These are phyloP conservation scores for Chouioia cunea DNA, from an alignment of 2,888 invertebrate genomes.

Conservation along the genomic window DNA sequence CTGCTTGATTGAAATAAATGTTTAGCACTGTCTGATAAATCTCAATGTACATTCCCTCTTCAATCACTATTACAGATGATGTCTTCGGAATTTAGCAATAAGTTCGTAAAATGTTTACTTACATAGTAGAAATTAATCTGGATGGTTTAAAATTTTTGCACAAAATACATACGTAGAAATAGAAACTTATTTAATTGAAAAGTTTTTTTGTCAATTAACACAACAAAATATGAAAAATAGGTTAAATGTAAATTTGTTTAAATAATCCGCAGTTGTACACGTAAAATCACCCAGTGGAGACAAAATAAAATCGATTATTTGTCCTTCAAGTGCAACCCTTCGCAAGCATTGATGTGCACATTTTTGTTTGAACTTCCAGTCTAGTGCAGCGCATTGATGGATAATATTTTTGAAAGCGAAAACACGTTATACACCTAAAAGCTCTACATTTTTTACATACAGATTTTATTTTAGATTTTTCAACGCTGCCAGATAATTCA, in stretches of 20 bases:
- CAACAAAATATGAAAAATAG: too few relatives aligned
- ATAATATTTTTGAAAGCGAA: slow-evolving; percentile 9
- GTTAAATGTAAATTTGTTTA: too few relatives aligned
- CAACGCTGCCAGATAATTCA: too few relatives aligned
- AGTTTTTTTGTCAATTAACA: too few relatives aligned
- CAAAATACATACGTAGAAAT: too few relatives aligned
- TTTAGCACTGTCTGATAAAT: not conserved
- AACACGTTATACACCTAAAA: not conserved
- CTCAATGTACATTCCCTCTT: not conserved
- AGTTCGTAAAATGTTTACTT: too few relatives aligned
- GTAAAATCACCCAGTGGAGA: not conserved
- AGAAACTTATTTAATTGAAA: too few relatives aligned
- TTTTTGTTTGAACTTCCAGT: slow-evolving; percentile 4
- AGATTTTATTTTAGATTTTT: too few relatives aligned
- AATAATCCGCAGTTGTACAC: too few relatives aligned
- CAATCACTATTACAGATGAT: slow-evolving; percentile 31
- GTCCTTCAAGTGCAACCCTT: slow-evolving; percentile 8
- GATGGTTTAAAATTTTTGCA: too few relatives aligned
- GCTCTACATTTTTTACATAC: not conserved
- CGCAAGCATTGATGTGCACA: not conserved
- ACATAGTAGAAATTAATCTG: too few relatives aligned
- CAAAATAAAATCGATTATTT: slow-evolving; percentile 11
- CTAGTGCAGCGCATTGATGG: not conserved
- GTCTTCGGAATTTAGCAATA: not conserved
- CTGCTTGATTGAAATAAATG: slow-evolving; percentile 3